Evolutionary conservation across 2,888 invertebrate species (phyloP).

Genomic region (Cylloceria caligata): DNA sequence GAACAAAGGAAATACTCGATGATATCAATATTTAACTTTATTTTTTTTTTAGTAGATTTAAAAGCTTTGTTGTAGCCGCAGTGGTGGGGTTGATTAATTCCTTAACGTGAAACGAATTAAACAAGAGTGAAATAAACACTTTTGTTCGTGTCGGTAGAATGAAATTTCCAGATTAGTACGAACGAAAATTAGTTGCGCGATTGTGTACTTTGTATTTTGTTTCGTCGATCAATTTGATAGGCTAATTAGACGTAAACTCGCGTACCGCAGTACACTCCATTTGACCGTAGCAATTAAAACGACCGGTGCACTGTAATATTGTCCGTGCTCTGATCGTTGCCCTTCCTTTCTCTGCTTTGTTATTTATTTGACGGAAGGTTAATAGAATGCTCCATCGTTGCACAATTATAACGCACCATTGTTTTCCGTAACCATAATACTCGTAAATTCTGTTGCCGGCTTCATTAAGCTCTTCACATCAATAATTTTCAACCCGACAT

Average conservation of each 20-base stretch:
- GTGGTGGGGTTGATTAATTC: neutral
- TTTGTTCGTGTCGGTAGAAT: neutral
- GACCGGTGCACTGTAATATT: neutral
- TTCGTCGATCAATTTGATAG: slow-evolving; percentile 21
- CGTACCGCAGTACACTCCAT: neutral
- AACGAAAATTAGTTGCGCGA: slow-evolving; percentile 18
- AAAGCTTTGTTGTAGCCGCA: neutral
- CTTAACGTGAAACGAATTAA: neutral
- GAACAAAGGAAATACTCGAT: too few relatives aligned
- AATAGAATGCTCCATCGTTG: neutral
- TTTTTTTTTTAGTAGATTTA: neutral
- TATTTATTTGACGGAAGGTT: neutral
- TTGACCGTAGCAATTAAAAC: neutral
- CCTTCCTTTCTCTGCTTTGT: neutral
- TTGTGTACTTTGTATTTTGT: neutral
- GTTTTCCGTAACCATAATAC: neutral
- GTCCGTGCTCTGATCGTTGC: neutral
- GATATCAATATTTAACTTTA: neutral
- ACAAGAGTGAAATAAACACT: neutral
- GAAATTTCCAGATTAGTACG: neutral
- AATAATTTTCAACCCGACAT: too few relatives aligned
- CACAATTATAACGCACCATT: neutral
- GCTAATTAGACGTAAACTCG: neutral
- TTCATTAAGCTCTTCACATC: too few relatives aligned
- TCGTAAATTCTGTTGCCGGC: neutral